A percentile compares a stretch with the other conserved stretches of the same genome.
Evolutionary conservation across 1,140 invertebrate genomes (phyloP).

Genomic region (Nasonia longicornis): DNA sequence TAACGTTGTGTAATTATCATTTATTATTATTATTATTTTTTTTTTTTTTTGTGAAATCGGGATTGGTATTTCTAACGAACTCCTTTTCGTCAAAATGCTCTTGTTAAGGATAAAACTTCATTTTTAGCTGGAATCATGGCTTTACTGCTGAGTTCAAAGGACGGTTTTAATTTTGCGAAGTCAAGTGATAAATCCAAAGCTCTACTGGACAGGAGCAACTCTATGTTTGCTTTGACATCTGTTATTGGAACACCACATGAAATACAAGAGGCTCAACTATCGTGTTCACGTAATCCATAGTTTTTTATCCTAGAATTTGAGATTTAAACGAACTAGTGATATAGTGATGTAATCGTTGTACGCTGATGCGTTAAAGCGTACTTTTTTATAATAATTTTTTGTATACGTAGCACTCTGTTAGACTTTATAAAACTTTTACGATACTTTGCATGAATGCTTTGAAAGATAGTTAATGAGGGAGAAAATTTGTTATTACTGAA

Average conservation of each 20-base stretch:
- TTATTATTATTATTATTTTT: neutral
- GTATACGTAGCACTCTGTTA: neutral
- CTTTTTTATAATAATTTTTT: neutral
- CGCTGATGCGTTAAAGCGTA: neutral
- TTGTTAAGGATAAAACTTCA: slow-evolving; percentile 7
- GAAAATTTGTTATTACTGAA: neutral
- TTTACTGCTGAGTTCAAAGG: slow-evolving; percentile 53
- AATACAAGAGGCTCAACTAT: slow-evolving; percentile 47
- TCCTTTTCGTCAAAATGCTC: too few species aligned
- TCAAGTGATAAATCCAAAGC: slow-evolving; percentile 48
- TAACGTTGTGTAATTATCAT: neutral
- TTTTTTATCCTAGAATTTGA: neutral
- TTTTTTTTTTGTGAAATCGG: too few species aligned
- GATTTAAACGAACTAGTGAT: neutral
- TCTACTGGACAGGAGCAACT: slow-evolving; percentile 52
- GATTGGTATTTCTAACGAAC: too few species aligned
- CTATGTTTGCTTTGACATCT: slow-evolving; percentile 53
- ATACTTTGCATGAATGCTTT: neutral
- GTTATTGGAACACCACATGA: slow-evolving; percentile 50
- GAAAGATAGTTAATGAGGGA: neutral
- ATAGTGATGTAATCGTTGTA: neutral
- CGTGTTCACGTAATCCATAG: slow-evolving; percentile 41
- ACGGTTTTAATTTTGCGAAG: slow-evolving; percentile 49
- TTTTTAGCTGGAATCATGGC: slow-evolving; percentile 61
- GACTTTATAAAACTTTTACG: neutral